Evolutionary conservation across 2,888 invertebrate species (phyloP).

Genomic region (Protophormia terraenovae): DNA sequence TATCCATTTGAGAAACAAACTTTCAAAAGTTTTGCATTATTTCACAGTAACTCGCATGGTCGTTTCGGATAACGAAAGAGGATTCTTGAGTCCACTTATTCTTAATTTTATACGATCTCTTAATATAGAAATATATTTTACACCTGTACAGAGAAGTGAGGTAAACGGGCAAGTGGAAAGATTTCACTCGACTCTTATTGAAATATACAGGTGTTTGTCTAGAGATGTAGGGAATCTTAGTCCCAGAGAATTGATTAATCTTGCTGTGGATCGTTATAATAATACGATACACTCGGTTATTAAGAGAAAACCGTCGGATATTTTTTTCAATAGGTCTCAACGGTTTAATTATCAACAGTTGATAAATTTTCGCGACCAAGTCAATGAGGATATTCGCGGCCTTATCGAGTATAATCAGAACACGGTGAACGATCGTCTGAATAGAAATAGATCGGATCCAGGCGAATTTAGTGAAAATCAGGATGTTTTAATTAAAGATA

Average conservation of each 20-base stretch:
- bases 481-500: too few relatives aligned
- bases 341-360: too few relatives aligned
- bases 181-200: neutral
- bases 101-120: too few relatives aligned
- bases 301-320: too few relatives aligned
- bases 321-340: too few relatives aligned
- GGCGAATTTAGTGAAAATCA: neutral
- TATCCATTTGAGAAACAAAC: neutral
- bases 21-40: neutral
- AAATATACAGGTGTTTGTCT: neutral
- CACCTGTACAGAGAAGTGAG: neutral
- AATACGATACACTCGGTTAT: too few relatives aligned
- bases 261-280: too few relatives aligned
- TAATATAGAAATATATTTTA: neutral
- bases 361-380: neutral
- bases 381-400: neutral
- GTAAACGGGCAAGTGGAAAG: neutral
- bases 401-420: neutral
- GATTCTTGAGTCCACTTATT: too few relatives aligned
- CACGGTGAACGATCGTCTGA: neutral
- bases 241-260: neutral
- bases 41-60: neutral
- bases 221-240: neutral
- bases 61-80: too few relatives aligned
- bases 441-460: too few relatives aligned